Evolutionary conservation across 2,888 invertebrate species (phyloP), one percentile per base, ranked within the genome.

Genomic region (Anoncus sp.): DNA sequence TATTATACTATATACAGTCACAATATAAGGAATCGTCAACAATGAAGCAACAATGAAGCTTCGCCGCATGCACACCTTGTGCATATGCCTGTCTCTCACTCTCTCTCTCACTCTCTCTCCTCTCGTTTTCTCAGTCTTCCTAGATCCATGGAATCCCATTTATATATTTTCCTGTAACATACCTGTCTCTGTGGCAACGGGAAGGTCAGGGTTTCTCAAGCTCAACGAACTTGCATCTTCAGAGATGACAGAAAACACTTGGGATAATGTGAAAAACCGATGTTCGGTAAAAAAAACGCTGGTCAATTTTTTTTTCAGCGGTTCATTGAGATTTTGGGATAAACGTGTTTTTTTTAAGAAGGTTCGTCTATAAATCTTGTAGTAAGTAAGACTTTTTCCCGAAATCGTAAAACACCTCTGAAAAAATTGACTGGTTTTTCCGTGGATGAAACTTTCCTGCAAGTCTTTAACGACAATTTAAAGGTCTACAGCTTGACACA

Each of bases 41-140:
- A 90, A 90, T 89, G 88, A 88, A 84, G 79, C 82, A 85, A 89
- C 88, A 87, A 89, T 88, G 85, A 82, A 78, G 70, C 57, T 53
- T 75, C 75, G 62, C 83, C 55, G 70, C 62, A 79, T 82, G 82
- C 87, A 82, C 86, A 70, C 40, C 38, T 60, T 49, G 59, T 22
- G 22, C 38, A 66, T 59, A 3, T 18, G 35, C 31, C 16, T 43
- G n/a, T 62, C 69, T 47, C 35, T 14, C 35, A 45, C 31, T 49
- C 20, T 38, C 47, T 35, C 20, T 63, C 16, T 45, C 47, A 16
- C 45, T 55, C 51, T 49, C 70, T 65, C 55, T 77, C 82, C 83
- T 76, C 62, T 71, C 79, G 81, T 83, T 81, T 85, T 75, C 74
- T 81, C 82, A 84, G 75, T 83, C 85, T 87, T 85, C 71, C 62